A percentile compares a stretch with the other conserved stretches of the same genome.
phyloP scores from a whole-genome alignment of 2,113 vertebrate species.

The Tetraodon nigroviridis region DNA sequence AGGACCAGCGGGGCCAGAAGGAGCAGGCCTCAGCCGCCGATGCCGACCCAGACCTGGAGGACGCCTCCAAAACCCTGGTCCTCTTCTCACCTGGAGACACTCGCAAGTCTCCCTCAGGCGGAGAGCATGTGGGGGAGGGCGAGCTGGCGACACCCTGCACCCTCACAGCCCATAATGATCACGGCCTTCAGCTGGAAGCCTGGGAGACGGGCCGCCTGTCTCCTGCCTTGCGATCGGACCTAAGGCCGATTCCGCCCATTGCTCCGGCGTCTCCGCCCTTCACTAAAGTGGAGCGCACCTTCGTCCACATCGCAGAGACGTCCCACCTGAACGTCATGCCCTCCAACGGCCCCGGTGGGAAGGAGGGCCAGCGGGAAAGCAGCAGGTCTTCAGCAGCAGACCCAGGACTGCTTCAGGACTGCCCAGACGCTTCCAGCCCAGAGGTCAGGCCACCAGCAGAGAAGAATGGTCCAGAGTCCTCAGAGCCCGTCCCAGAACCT shows the following conservation, averaged over 20 bases:
- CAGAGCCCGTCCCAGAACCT: constrained; percentile 49
- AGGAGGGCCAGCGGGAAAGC: constrained; percentile 69
- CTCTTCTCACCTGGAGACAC: constrained; percentile 95
- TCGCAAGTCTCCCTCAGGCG: constrained; percentile 83
- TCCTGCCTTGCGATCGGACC: constrained; percentile 83
- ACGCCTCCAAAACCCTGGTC: constrained; percentile 92
- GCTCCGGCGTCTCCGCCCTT: constrained; percentile 85
- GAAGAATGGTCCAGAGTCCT: not conserved
- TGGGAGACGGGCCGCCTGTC: constrained; percentile 83
- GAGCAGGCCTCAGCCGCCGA: constrained; percentile 83
- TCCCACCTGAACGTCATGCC: constrained; percentile 94
- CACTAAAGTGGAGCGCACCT: constrained; percentile 95
- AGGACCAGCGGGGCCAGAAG: constrained; percentile 81
- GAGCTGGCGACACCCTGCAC: constrained; percentile 81
- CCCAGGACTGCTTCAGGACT: constrained; percentile 46
- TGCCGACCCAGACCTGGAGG: constrained; percentile 87
- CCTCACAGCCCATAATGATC: constrained; percentile 78
- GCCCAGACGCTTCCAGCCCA: constrained; percentile 34
- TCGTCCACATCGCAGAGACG: constrained; percentile 93
- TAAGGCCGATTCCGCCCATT: constrained; percentile 74
- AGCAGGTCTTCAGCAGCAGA: constrained; percentile 45
- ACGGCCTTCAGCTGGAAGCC: constrained; percentile 51
- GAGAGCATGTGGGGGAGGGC: constrained; percentile 76
- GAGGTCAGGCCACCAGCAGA: constrained; percentile 33
- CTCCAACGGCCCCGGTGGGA: constrained; percentile 76